Evolutionary conservation across 92 coral and sea anemone genomes (phyloP).

Genomic region (Phenganax marumi): DNA sequence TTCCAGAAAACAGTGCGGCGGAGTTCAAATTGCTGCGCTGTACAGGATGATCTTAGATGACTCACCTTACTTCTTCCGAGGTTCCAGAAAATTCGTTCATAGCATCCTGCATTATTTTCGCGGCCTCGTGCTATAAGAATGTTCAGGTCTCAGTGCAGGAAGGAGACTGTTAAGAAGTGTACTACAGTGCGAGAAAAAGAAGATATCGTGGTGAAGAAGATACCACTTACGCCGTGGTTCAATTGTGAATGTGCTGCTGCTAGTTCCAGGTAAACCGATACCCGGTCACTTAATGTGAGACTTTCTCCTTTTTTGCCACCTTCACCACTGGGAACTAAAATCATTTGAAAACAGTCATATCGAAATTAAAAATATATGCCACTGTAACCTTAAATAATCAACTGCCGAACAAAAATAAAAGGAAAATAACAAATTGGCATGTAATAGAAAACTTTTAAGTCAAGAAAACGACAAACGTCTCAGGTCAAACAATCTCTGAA

Average conservation of each 20-base stretch:
- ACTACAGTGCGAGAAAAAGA: background rate
- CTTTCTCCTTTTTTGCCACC: slow-evolving; percentile 64
- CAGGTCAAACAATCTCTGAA: no score
- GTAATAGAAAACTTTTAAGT: no score
- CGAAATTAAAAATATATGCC: background rate
- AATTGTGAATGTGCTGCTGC: slow-evolving; percentile 87
- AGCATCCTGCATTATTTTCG: slow-evolving; percentile 98
- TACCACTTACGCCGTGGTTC: slow-evolving; percentile 69
- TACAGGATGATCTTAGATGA: background rate
- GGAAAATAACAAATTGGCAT: no score
- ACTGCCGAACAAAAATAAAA: no score
- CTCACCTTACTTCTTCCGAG: slow-evolving; percentile 90
- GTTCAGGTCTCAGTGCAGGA: background rate
- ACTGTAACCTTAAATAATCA: no score
- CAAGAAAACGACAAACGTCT: no score
- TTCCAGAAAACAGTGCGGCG: no score
- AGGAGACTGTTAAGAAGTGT: background rate
- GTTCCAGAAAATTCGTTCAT: slow-evolving; percentile 85
- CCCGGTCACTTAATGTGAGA: slow-evolving; percentile 81
- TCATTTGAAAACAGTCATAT: background rate
- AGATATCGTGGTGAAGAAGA: no score
- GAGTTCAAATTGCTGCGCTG: no score
- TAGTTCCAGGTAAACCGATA: slow-evolving; percentile 88
- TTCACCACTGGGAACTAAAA: slow-evolving; percentile 46
- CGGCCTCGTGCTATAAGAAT: slow-evolving; percentile 81